These are phyloP conservation scores for Nothoprocta perdicaria DNA, from an alignment of 2,113 vertebrate species.

Conservation along the genomic window DNA sequence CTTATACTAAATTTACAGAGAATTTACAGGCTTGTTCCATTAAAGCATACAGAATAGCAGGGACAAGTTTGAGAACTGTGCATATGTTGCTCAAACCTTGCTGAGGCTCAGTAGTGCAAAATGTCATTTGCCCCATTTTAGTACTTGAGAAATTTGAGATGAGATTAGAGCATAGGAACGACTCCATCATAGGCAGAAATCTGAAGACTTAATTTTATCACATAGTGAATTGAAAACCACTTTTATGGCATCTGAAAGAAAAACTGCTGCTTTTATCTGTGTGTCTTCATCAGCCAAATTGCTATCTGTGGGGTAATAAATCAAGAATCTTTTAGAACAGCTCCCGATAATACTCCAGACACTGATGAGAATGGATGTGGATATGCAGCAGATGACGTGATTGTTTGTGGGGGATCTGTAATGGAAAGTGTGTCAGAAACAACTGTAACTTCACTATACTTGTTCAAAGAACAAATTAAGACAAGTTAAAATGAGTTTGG, in stretches of 20 bases:
- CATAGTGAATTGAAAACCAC: background rate
- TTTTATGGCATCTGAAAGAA: background rate
- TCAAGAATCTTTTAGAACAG: background rate
- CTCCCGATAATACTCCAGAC: background rate
- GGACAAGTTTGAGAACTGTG: background rate
- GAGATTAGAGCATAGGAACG: background rate
- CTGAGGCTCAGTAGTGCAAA: background rate
- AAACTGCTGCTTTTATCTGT: background rate
- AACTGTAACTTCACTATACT: background rate
- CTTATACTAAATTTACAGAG: background rate
- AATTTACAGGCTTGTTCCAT: background rate
- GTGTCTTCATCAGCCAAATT: slow-evolving; percentile 30
- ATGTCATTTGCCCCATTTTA: background rate
- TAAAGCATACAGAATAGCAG: background rate
- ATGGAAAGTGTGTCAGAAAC: background rate
- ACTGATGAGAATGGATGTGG: background rate
- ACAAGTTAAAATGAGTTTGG: background rate
- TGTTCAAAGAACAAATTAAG: background rate
- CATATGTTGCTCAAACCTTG: background rate
- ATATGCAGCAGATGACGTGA: background rate
- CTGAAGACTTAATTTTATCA: background rate
- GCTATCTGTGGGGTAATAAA: background rate
- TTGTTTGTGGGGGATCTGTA: background rate
- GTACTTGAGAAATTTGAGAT: background rate
- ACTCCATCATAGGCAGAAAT: background rate